Conservation (phyloP, 2,888 invertebrate species). For the Gryllus longicercus region DNA sequence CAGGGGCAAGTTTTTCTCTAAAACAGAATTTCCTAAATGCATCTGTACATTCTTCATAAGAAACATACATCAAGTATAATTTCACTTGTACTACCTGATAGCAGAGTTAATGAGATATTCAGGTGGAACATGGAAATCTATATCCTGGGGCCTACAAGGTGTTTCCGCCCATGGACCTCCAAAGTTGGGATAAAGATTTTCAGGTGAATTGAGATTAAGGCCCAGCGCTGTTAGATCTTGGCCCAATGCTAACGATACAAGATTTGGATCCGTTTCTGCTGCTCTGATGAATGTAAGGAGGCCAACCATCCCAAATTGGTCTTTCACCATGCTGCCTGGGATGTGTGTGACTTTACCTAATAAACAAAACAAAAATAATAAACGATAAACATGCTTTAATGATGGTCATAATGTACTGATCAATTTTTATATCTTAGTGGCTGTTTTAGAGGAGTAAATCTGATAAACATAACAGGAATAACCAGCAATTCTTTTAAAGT, state of each 20-base stretch:
- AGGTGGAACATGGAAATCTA: conserved; percentile 96
- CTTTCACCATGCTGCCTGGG: conserved; percentile 96
- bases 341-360: conserved; percentile 96
- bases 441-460: no score
- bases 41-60: no score
- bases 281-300: conserved; percentile 96
- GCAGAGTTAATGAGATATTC: conserved; percentile 97
- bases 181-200: conserved; percentile 96
- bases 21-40: conserved; percentile 39
- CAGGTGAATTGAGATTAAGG: conserved; percentile 96
- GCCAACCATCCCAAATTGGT: conserved; percentile 99
- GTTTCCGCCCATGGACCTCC: conserved; percentile 98
- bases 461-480: no score
- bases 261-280: conserved; percentile 94
- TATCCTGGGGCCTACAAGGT: conserved; percentile 97
- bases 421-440: no score
- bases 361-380: not conserved
- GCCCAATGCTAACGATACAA: conserved; percentile 94
- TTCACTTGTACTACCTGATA: conserved; percentile 59
- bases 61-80: no score
- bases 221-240: conserved; percentile 97
- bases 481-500: not conserved
- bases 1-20: conserved; percentile 89
- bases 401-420: no score
- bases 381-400: not conserved